A percentile compares a stretch with the other conserved stretches of the same genome.
These are phyloP conservation scores for Chrysogorgia sp. DNA, from an alignment of 92 coral and sea anemone species.

Conservation along the genomic window DNA sequence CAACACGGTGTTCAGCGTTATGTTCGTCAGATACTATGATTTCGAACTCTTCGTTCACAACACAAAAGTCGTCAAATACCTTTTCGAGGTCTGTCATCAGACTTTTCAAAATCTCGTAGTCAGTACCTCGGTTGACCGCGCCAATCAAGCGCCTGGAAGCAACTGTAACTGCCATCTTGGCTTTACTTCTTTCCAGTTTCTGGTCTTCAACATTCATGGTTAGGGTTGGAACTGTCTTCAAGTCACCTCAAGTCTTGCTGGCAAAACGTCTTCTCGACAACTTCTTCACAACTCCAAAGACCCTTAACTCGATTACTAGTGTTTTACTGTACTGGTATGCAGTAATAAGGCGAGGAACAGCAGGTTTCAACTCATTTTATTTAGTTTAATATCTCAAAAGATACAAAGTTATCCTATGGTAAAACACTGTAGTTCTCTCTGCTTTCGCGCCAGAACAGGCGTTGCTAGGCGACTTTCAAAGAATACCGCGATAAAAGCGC, in stretches of 20 bases:
- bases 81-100: constrained; percentile 60
- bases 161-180: constrained; percentile 46
- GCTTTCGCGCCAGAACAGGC: too few species aligned
- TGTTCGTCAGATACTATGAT: constrained; percentile 48
- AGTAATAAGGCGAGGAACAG: too few species aligned
- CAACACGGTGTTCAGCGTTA: constrained; percentile 58
- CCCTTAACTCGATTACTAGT: not conserved
- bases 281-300: not conserved
- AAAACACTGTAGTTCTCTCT: too few species aligned
- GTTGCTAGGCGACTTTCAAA: too few species aligned
- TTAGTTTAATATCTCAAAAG: too few species aligned
- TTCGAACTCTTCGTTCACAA: constrained; percentile 59
- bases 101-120: constrained; percentile 46
- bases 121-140: constrained; percentile 49
- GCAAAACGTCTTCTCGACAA: not conserved
- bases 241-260: not conserved
- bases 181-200: constrained; percentile 65
- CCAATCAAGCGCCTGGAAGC: constrained; percentile 53
- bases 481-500: too few species aligned
- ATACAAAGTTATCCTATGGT: too few species aligned
- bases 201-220: constrained; percentile 49
- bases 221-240: constrained; percentile 19
- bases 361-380: too few species aligned
- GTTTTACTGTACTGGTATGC: constrained; percentile 54
- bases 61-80: constrained; percentile 61